A percentile compares a stretch with the other conserved stretches of the same genome.
Evolutionary conservation across 2,113 vertebrate genomes (phyloP).

Genomic region (Shinisaurus crocodilurus): DNA sequence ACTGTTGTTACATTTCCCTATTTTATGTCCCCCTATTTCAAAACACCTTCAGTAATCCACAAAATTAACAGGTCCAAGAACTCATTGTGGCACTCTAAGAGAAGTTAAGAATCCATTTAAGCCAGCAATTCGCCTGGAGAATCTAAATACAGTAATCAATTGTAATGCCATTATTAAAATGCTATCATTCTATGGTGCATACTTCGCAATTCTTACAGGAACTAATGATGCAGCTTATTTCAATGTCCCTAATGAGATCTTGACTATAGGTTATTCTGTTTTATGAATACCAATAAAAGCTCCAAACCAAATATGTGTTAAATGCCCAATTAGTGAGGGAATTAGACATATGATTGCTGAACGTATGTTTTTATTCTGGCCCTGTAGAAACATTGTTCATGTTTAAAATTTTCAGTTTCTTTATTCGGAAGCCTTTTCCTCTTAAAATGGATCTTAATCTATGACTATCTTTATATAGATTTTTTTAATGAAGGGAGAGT

Average conservation of each 20-base stretch:
- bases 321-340: constrained; percentile 3
- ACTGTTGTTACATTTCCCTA: background rate
- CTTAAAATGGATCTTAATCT: constrained; percentile 34
- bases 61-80: background rate
- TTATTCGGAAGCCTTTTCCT: constrained; percentile 44
- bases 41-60: background rate
- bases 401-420: constrained; percentile 61
- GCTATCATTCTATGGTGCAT: background rate
- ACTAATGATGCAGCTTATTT: background rate
- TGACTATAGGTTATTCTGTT: constrained; percentile 22
- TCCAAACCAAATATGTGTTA: constrained; percentile 4
- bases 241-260: background rate
- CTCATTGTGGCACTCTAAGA: background rate
- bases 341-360: constrained; percentile 13
- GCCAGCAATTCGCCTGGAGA: background rate
- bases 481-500: constrained; percentile 48
- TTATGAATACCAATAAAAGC: constrained; percentile 31
- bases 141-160: background rate
- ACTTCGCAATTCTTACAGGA: constrained; percentile 15
- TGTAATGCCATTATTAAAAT: constrained; percentile 26
- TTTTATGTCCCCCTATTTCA: background rate
- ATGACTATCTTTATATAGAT: constrained; percentile 22
- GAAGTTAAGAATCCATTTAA: background rate
- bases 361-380: constrained; percentile 34
- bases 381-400: constrained; percentile 16